Evolutionary conservation across 2,113 vertebrate species (phyloP).

Genomic region (Microcebus griseorufus): DNA sequence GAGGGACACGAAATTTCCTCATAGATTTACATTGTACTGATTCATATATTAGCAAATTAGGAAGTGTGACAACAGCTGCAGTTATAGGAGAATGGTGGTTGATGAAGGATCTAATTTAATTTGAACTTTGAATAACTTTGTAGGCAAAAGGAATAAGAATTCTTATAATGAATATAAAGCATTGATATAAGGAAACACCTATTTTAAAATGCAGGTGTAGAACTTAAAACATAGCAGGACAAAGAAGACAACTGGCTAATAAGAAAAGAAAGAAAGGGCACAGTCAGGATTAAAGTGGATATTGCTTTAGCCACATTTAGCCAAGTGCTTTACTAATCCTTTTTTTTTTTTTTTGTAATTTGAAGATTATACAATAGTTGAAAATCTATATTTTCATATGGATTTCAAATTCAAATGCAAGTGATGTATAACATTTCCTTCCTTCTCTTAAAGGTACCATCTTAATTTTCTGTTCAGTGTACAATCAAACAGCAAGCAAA

Average conservation of each 20-base stretch:
- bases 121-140: not conserved
- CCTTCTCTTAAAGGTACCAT: not conserved
- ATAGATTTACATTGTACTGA: not conserved
- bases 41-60: not conserved
- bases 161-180: not conserved
- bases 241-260: not conserved
- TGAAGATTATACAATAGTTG: not conserved
- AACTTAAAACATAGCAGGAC: not conserved
- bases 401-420: not conserved
- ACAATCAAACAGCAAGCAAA: not conserved
- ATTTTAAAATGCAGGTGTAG: not conserved
- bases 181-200: not conserved
- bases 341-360: not conserved
- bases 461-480: not conserved
- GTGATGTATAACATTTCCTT: not conserved
- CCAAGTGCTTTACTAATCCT: not conserved
- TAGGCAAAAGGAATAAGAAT: not conserved
- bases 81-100: not conserved
- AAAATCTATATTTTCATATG: not conserved
- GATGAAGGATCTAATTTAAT: conserved; percentile 1
- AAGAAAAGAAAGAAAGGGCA: not conserved
- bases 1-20: not conserved
- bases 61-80: not conserved
- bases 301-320: not conserved
- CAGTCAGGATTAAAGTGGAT: too few species aligned